These are phyloP conservation scores for Microtus oregoni DNA, from an alignment of 2,113 vertebrate species.

Conservation along the genomic window DNA sequence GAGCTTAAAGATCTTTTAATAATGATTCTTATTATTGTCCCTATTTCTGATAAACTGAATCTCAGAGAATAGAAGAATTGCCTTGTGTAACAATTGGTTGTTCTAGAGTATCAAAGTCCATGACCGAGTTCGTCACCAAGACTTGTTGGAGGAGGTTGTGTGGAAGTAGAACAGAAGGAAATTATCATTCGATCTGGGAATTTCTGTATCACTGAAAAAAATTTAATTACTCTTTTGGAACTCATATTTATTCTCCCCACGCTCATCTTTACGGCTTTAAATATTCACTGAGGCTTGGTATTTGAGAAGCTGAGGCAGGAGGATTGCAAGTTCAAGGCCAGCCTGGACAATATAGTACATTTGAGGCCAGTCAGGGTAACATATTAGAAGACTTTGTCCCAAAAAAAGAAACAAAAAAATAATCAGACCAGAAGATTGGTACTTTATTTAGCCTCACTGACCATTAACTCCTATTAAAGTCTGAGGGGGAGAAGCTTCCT, in stretches of 20 bases:
- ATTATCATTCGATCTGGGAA: not conserved
- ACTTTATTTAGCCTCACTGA: not conserved
- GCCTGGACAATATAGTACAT: not conserved
- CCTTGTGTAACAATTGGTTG: not conserved
- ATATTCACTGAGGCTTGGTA: not conserved
- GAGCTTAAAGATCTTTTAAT: not conserved
- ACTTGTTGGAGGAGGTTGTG: not conserved
- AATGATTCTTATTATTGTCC: not conserved
- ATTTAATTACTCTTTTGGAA: not conserved
- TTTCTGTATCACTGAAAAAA: constrained; percentile 22
- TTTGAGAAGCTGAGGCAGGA: not conserved
- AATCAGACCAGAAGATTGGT: not conserved
- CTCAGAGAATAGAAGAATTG: not conserved
- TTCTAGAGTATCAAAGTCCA: not conserved
- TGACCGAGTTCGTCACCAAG: not conserved
- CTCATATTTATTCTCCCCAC: not conserved
- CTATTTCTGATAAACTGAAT: not conserved
- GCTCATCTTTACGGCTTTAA: not conserved
- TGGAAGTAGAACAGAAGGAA: constrained; percentile 42
- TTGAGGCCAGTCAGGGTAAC: not conserved
- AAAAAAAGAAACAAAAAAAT: not conserved
- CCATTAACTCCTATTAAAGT: constrained; percentile 7
- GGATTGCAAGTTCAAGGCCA: not conserved
- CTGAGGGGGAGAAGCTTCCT: not conserved
- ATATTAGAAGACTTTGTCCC: not conserved